Conservation (phyloP, 2,113 vertebrate genomes). For the Tympanuchus pallidicinctus region DNA sequence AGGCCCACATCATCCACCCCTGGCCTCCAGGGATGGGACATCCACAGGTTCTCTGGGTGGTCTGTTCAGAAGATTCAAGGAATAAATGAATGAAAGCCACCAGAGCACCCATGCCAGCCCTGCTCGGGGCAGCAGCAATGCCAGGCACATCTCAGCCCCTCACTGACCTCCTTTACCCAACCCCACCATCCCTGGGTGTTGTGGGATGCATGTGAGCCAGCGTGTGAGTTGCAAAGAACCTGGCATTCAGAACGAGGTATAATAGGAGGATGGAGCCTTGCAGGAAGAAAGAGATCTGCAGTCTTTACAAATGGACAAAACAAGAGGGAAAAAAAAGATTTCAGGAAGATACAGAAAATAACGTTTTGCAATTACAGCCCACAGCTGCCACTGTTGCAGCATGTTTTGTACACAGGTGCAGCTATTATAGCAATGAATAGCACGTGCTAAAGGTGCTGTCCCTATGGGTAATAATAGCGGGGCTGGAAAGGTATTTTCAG, state of each 20-base stretch:
- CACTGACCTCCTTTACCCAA: background rate
- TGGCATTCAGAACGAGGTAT: background rate
- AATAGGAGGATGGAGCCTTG: background rate
- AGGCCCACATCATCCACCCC: background rate
- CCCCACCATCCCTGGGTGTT: rapidly evolving
- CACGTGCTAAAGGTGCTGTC: slow-evolving; percentile 82
- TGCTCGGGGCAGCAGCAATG: background rate
- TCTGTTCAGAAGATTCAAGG: slow-evolving; percentile 36
- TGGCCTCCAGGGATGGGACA: background rate
- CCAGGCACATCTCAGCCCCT: background rate
- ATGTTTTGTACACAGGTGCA: slow-evolving; percentile 82
- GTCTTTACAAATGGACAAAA: slow-evolving; percentile 51
- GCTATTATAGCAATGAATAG: slow-evolving; percentile 86
- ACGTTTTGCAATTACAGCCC: slow-evolving; percentile 82
- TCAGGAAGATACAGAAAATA: slow-evolving; percentile 85
- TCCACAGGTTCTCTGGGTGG: background rate
- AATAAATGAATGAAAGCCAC: slow-evolving; percentile 63
- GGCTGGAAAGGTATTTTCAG: slow-evolving; percentile 77
- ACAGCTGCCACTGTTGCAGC: slow-evolving; percentile 77
- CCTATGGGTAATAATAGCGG: slow-evolving; percentile 67
- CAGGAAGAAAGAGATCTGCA: background rate
- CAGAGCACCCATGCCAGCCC: background rate
- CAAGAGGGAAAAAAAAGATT: slow-evolving; percentile 64
- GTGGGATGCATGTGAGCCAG: rapidly evolving
- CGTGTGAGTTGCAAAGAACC: rapidly evolving